Conservation (phyloP, 2,888 invertebrate species). For the Acrocera orbiculus region DNA sequence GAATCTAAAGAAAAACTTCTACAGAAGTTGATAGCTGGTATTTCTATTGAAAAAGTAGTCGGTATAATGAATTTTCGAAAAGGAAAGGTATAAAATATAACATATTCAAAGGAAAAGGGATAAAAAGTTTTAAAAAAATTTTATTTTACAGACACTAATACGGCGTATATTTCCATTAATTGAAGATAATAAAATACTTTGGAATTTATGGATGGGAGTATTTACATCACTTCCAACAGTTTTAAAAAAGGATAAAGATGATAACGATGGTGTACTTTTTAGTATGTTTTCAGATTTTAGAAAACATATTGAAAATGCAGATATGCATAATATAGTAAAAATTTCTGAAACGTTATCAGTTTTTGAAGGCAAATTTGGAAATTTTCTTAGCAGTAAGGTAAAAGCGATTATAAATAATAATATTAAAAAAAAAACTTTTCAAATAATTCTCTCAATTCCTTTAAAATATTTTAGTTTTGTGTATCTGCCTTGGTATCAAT, state of each 20-base stretch:
- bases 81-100: constrained; percentile 51
- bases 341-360: constrained; percentile 23
- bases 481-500: constrained; percentile 27
- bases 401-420: constrained; percentile 11
- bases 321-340: constrained; percentile 23
- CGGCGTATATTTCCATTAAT: constrained; percentile 44
- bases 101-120: no score
- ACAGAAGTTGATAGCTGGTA: constrained; percentile 43
- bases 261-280: constrained; percentile 24
- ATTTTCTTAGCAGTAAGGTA: constrained; percentile 29
- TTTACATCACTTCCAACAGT: constrained; percentile 26
- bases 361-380: constrained; percentile 25
- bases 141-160: constrained; percentile 40
- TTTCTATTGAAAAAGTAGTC: constrained; percentile 50
- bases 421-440: background rate
- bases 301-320: constrained; percentile 24
- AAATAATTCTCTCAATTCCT: background rate
- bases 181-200: constrained; percentile 22
- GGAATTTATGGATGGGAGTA: constrained; percentile 28
- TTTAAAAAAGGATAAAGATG: constrained; percentile 29
- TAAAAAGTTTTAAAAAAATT: no score
- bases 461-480: constrained; percentile 21
- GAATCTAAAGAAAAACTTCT: constrained; percentile 38
- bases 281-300: constrained; percentile 28
- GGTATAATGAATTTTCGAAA: constrained; percentile 63